Evolutionary conservation across 1,140 invertebrate genomes (phyloP).

Genomic region (Battus philenor): DNA sequence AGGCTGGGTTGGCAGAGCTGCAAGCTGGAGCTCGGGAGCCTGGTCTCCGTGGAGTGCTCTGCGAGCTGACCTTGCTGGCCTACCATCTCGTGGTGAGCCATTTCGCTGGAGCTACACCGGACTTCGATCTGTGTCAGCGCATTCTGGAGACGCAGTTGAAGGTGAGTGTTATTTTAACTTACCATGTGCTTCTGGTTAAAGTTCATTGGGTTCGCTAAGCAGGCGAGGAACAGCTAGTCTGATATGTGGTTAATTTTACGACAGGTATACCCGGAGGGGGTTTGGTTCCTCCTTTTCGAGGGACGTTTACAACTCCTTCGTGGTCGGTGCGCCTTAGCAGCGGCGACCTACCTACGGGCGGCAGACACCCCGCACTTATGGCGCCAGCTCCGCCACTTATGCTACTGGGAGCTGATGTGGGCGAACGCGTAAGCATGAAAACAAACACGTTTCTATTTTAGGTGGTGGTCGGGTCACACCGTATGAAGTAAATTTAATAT

Average conservation of each 20-base stretch:
- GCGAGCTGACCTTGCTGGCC: slow-evolving; percentile 87
- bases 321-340: slow-evolving; percentile 86
- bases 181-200: too few species aligned
- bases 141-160: slow-evolving; percentile 84
- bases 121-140: slow-evolving; percentile 84
- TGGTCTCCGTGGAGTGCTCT: slow-evolving; percentile 90
- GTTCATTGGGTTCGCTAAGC: too few species aligned
- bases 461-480: too few species aligned
- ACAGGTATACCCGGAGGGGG: slow-evolving; percentile 86
- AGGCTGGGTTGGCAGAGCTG: slow-evolving; percentile 85
- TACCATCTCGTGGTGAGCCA: slow-evolving; percentile 92
- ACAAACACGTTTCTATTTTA: too few species aligned
- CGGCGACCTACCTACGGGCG: slow-evolving; percentile 88
- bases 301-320: slow-evolving; percentile 89
- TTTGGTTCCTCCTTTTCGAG: slow-evolving; percentile 95
- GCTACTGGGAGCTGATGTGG: slow-evolving; percentile 98
- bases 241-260: too few species aligned
- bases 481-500: too few species aligned
- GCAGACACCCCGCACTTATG: slow-evolving; percentile 91
- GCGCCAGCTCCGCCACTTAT: slow-evolving; percentile 96
- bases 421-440: slow-evolving; percentile 86
- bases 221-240: too few species aligned
- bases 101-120: slow-evolving; percentile 86
- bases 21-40: slow-evolving; percentile 81
- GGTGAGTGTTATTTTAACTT: slow-evolving; percentile 73